Percentiles rank a stretch among this genome's conserved stretches.
Evolutionary conservation across 2,797 vertebrate genomes (phyloP).

Genomic region (Gymnothorax javanicus): DNA sequence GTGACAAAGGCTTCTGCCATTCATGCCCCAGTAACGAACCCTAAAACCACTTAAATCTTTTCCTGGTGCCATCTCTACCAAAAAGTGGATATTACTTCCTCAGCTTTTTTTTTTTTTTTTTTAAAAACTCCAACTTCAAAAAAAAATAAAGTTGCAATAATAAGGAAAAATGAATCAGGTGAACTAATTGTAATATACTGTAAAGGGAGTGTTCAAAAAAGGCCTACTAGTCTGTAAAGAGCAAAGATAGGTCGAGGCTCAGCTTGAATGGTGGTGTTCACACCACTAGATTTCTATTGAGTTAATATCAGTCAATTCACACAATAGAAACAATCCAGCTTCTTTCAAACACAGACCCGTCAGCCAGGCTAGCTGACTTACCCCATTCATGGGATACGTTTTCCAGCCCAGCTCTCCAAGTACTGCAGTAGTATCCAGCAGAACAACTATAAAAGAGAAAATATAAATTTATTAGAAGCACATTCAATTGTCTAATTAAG

Average conservation of each 20-base stretch:
- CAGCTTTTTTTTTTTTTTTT: no score
- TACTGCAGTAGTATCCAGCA: slow-evolving; percentile 93
- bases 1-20: no score
- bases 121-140: no score
- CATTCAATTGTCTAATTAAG: not conserved
- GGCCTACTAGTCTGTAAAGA: no score
- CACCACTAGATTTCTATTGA: not conserved
- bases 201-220: no score
- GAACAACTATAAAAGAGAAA: slow-evolving; percentile 83
- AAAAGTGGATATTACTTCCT: no score
- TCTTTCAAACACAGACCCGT: not conserved
- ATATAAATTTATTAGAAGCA: slow-evolving; percentile 6
- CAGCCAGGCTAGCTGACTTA: slow-evolving; percentile 71
- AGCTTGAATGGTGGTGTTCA: not conserved
- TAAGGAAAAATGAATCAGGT: no score
- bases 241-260: not conserved
- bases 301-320: not conserved
- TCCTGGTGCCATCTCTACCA: no score
- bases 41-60: no score
- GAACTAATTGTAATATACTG: no score
- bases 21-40: no score
- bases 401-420: slow-evolving; percentile 96
- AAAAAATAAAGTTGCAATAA: no score
- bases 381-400: slow-evolving; percentile 97
- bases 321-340: not conserved